These are phyloP conservation scores for Vireo altiloquus DNA, from an alignment of 2,113 vertebrate species.

Conservation along the genomic window DNA sequence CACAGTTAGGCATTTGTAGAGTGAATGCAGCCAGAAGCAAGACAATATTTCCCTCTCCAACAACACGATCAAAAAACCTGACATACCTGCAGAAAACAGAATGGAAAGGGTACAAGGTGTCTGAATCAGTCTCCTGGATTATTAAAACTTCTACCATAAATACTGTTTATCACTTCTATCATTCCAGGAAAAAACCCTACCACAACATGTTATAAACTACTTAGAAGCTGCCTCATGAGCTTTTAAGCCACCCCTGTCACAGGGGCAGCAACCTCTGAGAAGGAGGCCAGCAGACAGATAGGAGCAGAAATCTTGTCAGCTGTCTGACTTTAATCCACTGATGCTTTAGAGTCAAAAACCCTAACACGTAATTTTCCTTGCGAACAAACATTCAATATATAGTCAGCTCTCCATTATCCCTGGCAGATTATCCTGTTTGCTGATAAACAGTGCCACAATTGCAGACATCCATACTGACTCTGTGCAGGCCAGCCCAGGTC, in stretches of 20 bases:
- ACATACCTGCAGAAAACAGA: not conserved
- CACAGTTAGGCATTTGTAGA: not conserved
- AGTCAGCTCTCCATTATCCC: conserved; percentile 50
- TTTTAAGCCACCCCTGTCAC: conserved; percentile 8
- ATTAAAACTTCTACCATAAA: not conserved
- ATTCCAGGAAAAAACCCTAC: not conserved
- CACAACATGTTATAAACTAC: not conserved
- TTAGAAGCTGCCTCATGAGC: conserved; percentile 7
- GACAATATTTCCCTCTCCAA: not conserved
- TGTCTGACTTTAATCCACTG: conserved; percentile 39
- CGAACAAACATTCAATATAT: conserved; percentile 14
- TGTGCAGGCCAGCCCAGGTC: conserved; percentile 19
- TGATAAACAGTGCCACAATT: conserved; percentile 43
- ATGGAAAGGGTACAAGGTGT: not conserved
- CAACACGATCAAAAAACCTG: not conserved
- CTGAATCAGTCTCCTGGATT: not conserved
- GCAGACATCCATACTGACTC: conserved; percentile 25
- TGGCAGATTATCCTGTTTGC: conserved; percentile 55
- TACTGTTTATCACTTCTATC: not conserved
- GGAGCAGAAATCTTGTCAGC: conserved; percentile 32
- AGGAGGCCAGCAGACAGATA: conserved; percentile 11
- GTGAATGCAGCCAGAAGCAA: not conserved
- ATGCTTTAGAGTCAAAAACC: conserved; percentile 26
- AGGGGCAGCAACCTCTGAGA: not conserved
- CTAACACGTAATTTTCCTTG: conserved; percentile 27